A percentile compares a stretch with the other conserved stretches of the same genome.
phyloP scores from a whole-genome alignment of 2,113 vertebrate species.

The Columba janthina region DNA sequence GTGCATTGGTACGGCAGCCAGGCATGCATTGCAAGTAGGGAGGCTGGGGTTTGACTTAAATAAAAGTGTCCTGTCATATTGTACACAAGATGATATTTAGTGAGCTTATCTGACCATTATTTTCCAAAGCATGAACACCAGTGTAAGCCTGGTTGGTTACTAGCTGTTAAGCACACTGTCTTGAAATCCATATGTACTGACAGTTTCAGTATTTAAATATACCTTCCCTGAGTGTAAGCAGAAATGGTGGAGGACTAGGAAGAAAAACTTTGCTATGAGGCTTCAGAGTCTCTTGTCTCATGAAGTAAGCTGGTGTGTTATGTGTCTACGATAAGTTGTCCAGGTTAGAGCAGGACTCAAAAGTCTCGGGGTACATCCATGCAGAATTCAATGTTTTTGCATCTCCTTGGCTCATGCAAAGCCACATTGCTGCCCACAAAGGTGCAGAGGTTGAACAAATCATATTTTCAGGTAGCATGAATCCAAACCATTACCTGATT shows the following conservation, averaged over 20 bases:
- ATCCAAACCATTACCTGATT: neutral
- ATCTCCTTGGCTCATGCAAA: neutral
- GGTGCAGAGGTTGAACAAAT: neutral
- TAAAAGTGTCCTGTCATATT: neutral
- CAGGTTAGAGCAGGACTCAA: neutral
- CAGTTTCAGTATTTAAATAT: neutral
- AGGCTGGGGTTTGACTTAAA: neutral
- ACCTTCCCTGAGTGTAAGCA: neutral
- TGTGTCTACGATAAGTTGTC: rapidly evolving
- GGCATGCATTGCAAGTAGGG: neutral
- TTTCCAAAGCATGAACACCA: neutral
- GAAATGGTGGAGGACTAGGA: neutral
- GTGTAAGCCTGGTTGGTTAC: neutral
- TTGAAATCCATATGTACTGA: neutral
- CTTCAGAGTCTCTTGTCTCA: neutral
- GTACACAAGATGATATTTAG: neutral
- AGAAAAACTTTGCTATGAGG: neutral
- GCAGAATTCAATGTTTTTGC: neutral
- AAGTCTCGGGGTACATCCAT: neutral
- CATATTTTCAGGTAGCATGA: neutral
- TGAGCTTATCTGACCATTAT: neutral
- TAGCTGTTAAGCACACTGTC: neutral
- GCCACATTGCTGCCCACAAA: neutral
- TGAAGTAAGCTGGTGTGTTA: neutral
- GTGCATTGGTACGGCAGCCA: neutral